Percentiles rank a stretch among this genome's conserved stretches.
Conservation (phyloP, 2,797 vertebrate species). For the Halcyon smyrnensis region DNA sequence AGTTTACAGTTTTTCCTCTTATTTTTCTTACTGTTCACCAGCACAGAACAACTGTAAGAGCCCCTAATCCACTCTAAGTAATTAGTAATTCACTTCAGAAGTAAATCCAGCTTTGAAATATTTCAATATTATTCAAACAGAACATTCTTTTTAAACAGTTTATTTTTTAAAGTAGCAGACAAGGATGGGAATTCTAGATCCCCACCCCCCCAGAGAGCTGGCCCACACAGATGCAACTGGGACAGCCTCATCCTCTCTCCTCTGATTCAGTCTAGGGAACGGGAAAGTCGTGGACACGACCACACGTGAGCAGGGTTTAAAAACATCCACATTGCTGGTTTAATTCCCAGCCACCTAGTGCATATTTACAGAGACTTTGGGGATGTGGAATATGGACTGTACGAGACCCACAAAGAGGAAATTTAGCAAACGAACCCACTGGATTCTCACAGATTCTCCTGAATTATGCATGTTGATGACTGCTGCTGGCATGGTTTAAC, state of each 20-base stretch:
- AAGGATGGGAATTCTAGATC: neutral
- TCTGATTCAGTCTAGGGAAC: neutral
- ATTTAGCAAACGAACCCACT: neutral
- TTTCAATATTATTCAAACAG: neutral
- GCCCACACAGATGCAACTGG: rapidly evolving
- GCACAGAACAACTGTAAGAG: neutral
- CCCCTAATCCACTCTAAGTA: neutral
- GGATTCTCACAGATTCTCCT: rapidly evolving
- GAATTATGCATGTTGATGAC: neutral
- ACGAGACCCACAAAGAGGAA: neutral
- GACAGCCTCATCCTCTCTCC: neutral
- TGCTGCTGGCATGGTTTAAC: neutral
- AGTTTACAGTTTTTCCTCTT: neutral
- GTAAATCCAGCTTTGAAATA: neutral
- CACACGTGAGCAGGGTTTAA: neutral
- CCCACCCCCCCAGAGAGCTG: neutral
- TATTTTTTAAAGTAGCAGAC: neutral
- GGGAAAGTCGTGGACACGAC: neutral
- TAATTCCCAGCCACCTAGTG: neutral
- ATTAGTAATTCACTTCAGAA: neutral
- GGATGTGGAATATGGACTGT: neutral
- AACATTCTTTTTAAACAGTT: neutral
- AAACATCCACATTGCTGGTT: neutral
- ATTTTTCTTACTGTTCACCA: neutral
- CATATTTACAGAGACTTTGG: neutral